Percentiles rank a stretch among this genome's conserved stretches.
These are phyloP conservation scores for Ondatra zibethicus DNA, from an alignment of 2,113 vertebrate genomes.

Conservation along the genomic window DNA sequence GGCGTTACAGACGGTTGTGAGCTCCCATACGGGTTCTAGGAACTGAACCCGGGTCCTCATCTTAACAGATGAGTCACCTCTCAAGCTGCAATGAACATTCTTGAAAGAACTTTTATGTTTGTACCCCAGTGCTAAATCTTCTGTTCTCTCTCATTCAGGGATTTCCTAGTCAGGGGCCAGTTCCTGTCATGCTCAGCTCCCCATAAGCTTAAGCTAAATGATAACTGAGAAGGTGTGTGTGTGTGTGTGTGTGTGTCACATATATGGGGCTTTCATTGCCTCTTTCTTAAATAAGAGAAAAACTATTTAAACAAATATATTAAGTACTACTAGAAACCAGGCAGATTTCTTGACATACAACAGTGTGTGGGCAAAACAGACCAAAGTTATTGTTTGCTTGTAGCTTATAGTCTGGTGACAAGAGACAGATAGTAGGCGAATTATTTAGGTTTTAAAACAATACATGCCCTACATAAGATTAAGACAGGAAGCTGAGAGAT, in stretches of 20 bases:
- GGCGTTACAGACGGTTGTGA: too few species aligned
- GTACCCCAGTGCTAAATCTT: neutral
- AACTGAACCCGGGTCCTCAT: too few species aligned
- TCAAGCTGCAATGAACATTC: neutral
- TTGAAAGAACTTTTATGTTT: neutral
- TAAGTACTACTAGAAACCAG: neutral
- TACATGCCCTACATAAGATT: neutral
- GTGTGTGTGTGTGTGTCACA: neutral
- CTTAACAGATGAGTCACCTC: too few species aligned
- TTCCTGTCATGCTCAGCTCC: neutral
- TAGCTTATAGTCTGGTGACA: neutral
- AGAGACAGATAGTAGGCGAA: neutral
- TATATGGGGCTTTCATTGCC: neutral
- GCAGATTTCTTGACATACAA: neutral
- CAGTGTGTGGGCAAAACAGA: neutral
- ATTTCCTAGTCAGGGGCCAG: too few species aligned
- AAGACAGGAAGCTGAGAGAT: neutral
- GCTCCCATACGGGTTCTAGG: too few species aligned
- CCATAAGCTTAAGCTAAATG: neutral
- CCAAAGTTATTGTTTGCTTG: neutral
- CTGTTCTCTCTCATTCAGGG: neutral
- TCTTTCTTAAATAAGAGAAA: conserved; percentile 2
- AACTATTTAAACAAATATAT: neutral
- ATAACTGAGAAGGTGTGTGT: neutral
- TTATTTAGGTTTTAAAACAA: neutral